Conservation (phyloP, 2,113 vertebrate genomes). For the Suricata suricatta region DNA sequence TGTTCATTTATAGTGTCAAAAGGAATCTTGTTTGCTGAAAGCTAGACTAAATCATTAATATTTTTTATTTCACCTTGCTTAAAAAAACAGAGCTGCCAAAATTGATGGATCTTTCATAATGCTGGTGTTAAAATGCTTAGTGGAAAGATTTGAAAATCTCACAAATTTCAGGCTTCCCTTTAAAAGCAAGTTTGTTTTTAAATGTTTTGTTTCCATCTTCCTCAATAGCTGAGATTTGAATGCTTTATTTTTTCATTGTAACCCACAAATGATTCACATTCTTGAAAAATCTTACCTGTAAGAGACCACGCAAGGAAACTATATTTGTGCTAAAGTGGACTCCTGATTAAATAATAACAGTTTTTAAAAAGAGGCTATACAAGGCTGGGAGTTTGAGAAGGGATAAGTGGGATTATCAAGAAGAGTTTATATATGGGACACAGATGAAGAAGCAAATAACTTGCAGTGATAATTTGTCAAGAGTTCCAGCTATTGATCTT, state of each 20-base stretch:
- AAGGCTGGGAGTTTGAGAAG: background rate
- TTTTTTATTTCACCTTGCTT: constrained; percentile 40
- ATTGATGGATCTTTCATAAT: constrained; percentile 14
- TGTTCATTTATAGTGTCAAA: background rate
- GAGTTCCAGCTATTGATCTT: background rate
- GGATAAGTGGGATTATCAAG: background rate
- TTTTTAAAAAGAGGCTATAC: background rate
- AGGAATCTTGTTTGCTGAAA: constrained; percentile 17
- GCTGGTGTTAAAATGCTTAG: background rate
- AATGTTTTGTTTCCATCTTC: constrained; percentile 9
- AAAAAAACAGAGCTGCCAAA: constrained; percentile 53
- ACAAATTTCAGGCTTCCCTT: background rate
- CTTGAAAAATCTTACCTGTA: background rate
- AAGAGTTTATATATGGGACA: background rate
- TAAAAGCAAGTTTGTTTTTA: constrained; percentile 19
- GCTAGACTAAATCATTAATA: background rate
- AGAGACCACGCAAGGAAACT: background rate
- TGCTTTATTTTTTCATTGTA: background rate
- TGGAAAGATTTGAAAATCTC: constrained; percentile 17
- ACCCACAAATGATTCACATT: constrained; percentile 18
- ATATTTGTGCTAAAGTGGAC: background rate
- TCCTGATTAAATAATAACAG: background rate
- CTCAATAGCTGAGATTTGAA: background rate
- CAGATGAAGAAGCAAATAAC: background rate
- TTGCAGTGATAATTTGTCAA: background rate